Evolutionary conservation across 2,888 invertebrate species (phyloP), one percentile per base, ranked within the genome.

Genomic region (Rhingia campestris): DNA sequence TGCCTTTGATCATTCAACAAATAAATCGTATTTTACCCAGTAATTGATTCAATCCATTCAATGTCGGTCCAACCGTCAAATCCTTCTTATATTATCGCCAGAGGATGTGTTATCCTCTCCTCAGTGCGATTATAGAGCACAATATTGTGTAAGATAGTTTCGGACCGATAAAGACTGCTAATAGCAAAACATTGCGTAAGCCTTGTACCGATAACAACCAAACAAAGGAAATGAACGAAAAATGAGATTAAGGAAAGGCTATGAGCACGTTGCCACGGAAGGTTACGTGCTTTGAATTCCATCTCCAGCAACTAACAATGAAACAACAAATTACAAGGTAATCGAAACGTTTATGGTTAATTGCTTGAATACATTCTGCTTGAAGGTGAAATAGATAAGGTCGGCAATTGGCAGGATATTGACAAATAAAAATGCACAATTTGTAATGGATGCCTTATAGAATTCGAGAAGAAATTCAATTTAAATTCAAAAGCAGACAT

Each of bases 261-360:
- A 67, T 67, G 56, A 22, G 22, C 67, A 76, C 59, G 76, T 69
- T 76, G 51, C 67, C 61, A 61, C 53, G 43, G 53, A 41, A 47
- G 49, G 53, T 61, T 72, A 81, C 81, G 81, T 81, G 81, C 66
- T 37, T 59, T 47, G 81, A 81, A 76, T 81, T 53, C 41, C 64
- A 74, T 58, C 37, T 22, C 39, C 6, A 64, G 37, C 41, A 67
- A 76, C 54, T 66, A 41, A 54, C 59, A 76, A 45, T 66, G 22
- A 45, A 76, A 37, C 41, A 72, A 72, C 66, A 81, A 81, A 81
- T 72, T 81, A 66, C 59, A 76, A 59, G 66, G 64, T 70, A 56
- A 76, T 81, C 54, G 76, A 76, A 67, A 63, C 59, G 80, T 80
- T 56, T 72, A 72, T 54, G 47, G 58, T 61, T 81, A 81, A 81